A percentile compares a stretch with the other conserved stretches of the same genome.
Conservation (phyloP, 1,140 invertebrate species). For the fruit fly (Drosophila melanogaster) region DNA sequence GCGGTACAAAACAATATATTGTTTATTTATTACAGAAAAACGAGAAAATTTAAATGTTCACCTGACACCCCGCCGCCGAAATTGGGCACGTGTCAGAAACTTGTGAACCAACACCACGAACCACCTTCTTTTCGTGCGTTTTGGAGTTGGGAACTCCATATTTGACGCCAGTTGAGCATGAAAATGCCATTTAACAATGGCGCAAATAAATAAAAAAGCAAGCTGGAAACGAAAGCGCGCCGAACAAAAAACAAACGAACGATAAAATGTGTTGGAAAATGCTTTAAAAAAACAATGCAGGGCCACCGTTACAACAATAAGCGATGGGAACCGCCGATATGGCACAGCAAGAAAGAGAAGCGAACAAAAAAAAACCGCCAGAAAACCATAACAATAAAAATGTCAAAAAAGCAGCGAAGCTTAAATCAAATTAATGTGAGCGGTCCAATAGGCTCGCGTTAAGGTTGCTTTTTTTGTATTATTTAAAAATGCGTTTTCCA, state of each 20-base stretch:
- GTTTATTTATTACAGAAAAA: conserved; percentile 41
- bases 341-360: conserved; percentile 42
- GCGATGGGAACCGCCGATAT: conserved; percentile 59
- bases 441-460: conserved; percentile 33
- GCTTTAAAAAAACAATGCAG: conserved; percentile 69
- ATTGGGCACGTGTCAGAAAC: conserved; percentile 65
- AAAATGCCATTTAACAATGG: conserved; percentile 81
- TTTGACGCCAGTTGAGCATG: conserved; percentile 81
- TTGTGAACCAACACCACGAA: conserved; percentile 40
- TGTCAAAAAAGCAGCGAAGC: conserved; percentile 62
- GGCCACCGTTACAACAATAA: conserved; percentile 51
- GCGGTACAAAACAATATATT: conserved; percentile 34
- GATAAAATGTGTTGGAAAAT: conserved; percentile 72
- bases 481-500: conserved; percentile 9
- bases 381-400: conserved; percentile 65
- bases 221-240: conserved; percentile 14
- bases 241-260: conserved; percentile 43
- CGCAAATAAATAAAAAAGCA: conserved; percentile 75
- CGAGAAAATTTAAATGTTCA: conserved; percentile 45
- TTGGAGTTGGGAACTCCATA: conserved; percentile 53
- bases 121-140: neutral
- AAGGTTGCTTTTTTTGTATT: conserved; percentile 6
- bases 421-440: conserved; percentile 67
- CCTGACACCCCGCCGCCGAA: conserved; percentile 6
- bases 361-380: conserved; percentile 20